phyloP scores from a whole-genome alignment of 2,888 invertebrate species.

The Biston stratarius region DNA sequence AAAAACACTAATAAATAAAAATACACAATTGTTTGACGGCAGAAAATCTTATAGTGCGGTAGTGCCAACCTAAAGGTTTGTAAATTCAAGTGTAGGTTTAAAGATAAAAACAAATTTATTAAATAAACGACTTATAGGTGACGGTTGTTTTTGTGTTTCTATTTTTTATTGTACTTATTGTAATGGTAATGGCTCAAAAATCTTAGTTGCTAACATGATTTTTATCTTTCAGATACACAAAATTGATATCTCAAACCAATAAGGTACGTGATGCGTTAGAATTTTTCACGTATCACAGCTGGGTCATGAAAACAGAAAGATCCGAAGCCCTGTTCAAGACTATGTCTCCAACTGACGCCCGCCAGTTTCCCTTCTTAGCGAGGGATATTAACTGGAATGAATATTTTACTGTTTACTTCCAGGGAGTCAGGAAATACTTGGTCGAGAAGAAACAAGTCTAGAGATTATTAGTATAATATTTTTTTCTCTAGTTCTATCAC shows the following conservation, averaged over 20 bases:
- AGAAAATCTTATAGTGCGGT: too few relatives aligned
- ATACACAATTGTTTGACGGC: too few relatives aligned
- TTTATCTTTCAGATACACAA: conserved; percentile 13
- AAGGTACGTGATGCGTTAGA: background rate
- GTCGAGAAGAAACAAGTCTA: background rate
- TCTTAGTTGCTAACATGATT: background rate
- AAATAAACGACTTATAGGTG: too few relatives aligned
- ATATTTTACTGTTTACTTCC: conserved; percentile 2
- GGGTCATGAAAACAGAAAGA: conserved; percentile 10
- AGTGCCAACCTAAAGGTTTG: too few relatives aligned
- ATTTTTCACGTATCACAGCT: conserved; percentile 3
- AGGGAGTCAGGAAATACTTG: conserved; percentile 3
- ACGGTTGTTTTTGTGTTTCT: too few relatives aligned
- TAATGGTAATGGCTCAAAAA: too few relatives aligned
- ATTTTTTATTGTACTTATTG: too few relatives aligned
- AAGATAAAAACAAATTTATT: too few relatives aligned
- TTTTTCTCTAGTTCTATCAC: too few relatives aligned
- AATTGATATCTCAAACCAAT: background rate
- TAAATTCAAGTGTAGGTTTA: too few relatives aligned
- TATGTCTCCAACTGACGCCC: background rate
- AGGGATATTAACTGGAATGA: conserved; percentile 5
- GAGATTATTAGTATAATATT: background rate
- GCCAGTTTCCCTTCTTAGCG: conserved; percentile 6
- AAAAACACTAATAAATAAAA: too few relatives aligned
- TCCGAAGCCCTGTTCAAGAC: background rate